These are phyloP conservation scores for Diarsia dahlii DNA, from an alignment of 2,888 invertebrate genomes.

Conservation along the genomic window DNA sequence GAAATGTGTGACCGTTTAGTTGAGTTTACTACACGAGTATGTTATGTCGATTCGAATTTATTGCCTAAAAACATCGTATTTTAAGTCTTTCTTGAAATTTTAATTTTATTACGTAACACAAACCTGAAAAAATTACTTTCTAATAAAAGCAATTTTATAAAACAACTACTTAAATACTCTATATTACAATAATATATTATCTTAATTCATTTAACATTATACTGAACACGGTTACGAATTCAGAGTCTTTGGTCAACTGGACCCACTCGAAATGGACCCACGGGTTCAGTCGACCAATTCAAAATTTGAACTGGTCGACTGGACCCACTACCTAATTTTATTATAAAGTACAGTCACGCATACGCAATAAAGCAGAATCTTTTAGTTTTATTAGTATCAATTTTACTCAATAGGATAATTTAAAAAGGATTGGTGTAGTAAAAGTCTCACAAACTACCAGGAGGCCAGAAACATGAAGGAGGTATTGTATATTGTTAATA, in stretches of 20 bases:
- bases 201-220: background rate
- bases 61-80: background rate
- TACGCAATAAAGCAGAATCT: too few species aligned
- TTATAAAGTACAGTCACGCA: too few species aligned
- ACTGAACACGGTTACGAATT: conserved; percentile 4
- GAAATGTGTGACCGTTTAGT: background rate
- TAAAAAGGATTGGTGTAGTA: too few species aligned
- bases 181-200: background rate
- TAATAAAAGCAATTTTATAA: background rate
- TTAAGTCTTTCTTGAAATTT: background rate
- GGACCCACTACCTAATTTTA: too few species aligned
- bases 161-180: background rate
- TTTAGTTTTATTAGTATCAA: too few species aligned
- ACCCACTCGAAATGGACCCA: too few species aligned
- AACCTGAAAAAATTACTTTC: background rate
- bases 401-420: too few species aligned
- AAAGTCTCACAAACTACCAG: too few species aligned
- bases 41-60: background rate
- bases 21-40: background rate
- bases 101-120: background rate
- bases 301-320: too few species aligned
- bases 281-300: too few species aligned
- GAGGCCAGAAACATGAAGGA: too few species aligned
- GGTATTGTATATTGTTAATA: too few species aligned
- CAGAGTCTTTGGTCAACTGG: background rate